A percentile compares a stretch with the other conserved stretches of the same genome.
Conservation (phyloP, 2,888 invertebrate species). For the Vanessa cardui region DNA sequence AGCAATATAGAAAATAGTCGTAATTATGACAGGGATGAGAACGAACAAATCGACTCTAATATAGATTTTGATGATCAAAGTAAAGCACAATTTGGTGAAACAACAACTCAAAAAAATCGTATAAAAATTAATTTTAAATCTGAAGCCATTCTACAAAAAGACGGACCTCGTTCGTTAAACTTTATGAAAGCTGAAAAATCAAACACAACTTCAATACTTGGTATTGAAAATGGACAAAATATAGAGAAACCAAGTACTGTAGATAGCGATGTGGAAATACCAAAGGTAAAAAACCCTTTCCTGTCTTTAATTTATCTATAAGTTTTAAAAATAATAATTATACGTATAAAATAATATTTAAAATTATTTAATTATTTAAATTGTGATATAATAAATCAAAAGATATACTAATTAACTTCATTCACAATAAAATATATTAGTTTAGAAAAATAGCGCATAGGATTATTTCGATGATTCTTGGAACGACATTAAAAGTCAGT, state of each 20-base stretch:
- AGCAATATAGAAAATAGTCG: conserved; percentile 27
- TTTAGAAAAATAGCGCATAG: too few relatives aligned
- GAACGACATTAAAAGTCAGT: background rate
- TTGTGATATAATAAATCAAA: background rate
- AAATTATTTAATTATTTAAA: background rate
- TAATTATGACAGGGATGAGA: conserved; percentile 28
- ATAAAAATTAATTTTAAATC: conserved; percentile 1
- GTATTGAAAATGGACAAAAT: conserved; percentile 36
- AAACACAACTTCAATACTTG: conserved; percentile 25
- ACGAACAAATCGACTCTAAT: conserved; percentile 30
- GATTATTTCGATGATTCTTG: too few relatives aligned
- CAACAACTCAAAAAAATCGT: background rate
- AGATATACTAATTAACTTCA: too few relatives aligned
- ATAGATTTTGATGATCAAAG: conserved; percentile 28
- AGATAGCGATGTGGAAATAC: conserved; percentile 43
- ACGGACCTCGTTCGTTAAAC: conserved; percentile 65
- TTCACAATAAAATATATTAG: too few relatives aligned
- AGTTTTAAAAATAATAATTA: background rate
- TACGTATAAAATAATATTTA: background rate
- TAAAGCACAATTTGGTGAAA: conserved; percentile 30
- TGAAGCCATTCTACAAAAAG: conserved; percentile 42
- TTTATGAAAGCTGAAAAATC: conserved; percentile 17
- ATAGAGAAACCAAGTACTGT: conserved; percentile 42
- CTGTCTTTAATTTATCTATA: conserved; percentile 21
- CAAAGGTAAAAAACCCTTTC: conserved; percentile 48